These are phyloP conservation scores for Heliocidaris erythrogramma DNA, from an alignment of 35 echinoderm and acorn worm species.

Conservation along the genomic window DNA sequence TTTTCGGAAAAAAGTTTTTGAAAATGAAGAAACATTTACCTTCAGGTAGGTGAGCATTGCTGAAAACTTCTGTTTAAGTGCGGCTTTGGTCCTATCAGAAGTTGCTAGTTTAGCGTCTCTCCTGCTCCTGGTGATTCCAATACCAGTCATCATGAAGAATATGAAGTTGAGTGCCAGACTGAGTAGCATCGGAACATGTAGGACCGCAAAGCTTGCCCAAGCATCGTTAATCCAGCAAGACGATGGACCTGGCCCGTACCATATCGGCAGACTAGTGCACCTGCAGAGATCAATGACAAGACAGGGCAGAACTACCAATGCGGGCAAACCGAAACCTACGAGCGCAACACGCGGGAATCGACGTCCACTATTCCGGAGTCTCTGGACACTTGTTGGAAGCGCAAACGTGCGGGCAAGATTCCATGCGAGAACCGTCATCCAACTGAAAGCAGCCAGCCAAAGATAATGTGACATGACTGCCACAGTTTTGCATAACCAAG, in stretches of 20 bases:
- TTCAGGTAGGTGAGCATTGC: not conserved
- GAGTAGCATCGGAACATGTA: conserved; percentile 36
- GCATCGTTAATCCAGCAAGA: conserved; percentile 49
- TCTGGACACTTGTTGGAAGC: not conserved
- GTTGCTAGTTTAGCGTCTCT: conserved; percentile 43
- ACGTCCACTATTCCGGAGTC: not conserved
- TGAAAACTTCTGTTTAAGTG: not conserved
- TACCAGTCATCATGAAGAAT: conserved; percentile 22
- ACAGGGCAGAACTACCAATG: conserved; percentile 30
- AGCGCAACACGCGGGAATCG: not conserved
- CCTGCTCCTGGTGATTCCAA: conserved; percentile 3
- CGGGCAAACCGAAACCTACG: conserved; percentile 48
- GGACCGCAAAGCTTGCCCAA: not conserved
- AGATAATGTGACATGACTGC: conserved; percentile 57
- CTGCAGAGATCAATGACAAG: conserved; percentile 54
- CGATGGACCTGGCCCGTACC: conserved; percentile 30
- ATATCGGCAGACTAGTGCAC: conserved; percentile 35
- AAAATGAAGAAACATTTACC: not conserved
- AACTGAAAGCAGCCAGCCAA: conserved; percentile 48
- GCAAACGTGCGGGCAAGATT: conserved; percentile 52
- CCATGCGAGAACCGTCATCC: conserved; percentile 54
- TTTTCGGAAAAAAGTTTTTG: not conserved
- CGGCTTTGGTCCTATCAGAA: not conserved
- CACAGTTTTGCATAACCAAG: conserved; percentile 23
- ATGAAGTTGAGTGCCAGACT: conserved; percentile 47